Evolutionary conservation across 1,140 invertebrate genomes (phyloP).

Genomic region (Drosophila saltans): DNA sequence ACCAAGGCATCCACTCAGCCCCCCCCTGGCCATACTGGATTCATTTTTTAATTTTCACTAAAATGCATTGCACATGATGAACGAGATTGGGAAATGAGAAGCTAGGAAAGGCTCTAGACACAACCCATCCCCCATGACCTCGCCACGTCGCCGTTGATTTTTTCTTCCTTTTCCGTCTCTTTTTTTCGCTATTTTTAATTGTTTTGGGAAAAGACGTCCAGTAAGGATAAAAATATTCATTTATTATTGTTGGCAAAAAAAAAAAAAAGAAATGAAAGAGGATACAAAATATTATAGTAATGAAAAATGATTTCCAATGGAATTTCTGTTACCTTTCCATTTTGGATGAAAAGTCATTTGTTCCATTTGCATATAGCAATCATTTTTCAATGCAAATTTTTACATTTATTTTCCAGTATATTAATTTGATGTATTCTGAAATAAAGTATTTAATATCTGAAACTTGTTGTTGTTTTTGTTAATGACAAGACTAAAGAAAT

Average conservation of each 20-base stretch:
- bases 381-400: constrained; percentile 21
- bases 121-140: not conserved
- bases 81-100: constrained; percentile 31
- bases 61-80: constrained; percentile 76
- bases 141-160: not conserved
- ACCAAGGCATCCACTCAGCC: not conserved
- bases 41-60: constrained; percentile 67
- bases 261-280: not conserved
- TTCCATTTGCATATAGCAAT: constrained; percentile 29
- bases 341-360: constrained; percentile 41
- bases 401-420: constrained; percentile 18
- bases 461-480: constrained; percentile 30
- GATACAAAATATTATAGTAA: constrained; percentile 11
- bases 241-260: constrained; percentile 39
- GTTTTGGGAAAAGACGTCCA: constrained; percentile 68
- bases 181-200: constrained; percentile 63
- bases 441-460: constrained; percentile 38
- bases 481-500: constrained; percentile 44
- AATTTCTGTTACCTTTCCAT: constrained; percentile 21
- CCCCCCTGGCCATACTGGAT: constrained; percentile 12
- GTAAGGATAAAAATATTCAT: constrained; percentile 62
- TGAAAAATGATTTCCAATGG: constrained; percentile 30
- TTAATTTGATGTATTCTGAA: constrained; percentile 1
- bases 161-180: not conserved
- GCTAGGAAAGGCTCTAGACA: not conserved